Evolutionary conservation across 37 sponge, comb jelly and placozoan species (phyloP).

Genomic region (Agelas oroides): DNA sequence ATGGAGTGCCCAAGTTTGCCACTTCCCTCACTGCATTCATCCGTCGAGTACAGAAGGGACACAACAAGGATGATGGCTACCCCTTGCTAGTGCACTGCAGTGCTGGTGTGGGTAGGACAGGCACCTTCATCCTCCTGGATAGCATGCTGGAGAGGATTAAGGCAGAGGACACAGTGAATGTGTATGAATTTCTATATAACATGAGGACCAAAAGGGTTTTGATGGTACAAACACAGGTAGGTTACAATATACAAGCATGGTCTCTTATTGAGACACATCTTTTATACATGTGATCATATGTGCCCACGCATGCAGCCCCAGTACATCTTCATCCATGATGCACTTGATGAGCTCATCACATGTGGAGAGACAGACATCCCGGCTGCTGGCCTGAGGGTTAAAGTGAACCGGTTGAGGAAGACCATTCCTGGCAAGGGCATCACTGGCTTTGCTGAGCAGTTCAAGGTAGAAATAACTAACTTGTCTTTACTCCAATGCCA

Average conservation of each 20-base stretch:
- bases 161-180: constrained; percentile 49
- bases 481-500: not conserved
- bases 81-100: constrained; percentile 90
- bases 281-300: no score
- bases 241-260: not conserved
- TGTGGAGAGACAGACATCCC: constrained; percentile 67
- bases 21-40: constrained; percentile 83
- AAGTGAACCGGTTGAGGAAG: constrained; percentile 41
- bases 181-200: constrained; percentile 60
- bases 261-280: no score
- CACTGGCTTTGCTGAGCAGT: constrained; percentile 60
- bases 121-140: constrained; percentile 85
- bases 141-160: constrained; percentile 74
- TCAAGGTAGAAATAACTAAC: constrained; percentile 44
- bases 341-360: constrained; percentile 69
- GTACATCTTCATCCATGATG: constrained; percentile 85
- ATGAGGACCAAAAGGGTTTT: constrained; percentile 68
- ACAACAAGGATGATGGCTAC: constrained; percentile 39
- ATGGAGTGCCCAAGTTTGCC: constrained; percentile 89
- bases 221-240: constrained; percentile 87
- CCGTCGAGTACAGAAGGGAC: constrained; percentile 61
- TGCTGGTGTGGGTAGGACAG: constrained; percentile 88
- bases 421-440: constrained; percentile 48
- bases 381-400: constrained; percentile 32
- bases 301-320: no score